Conservation (phyloP, 2,888 invertebrate species). For the Lissocephala sabroskyi region DNA sequence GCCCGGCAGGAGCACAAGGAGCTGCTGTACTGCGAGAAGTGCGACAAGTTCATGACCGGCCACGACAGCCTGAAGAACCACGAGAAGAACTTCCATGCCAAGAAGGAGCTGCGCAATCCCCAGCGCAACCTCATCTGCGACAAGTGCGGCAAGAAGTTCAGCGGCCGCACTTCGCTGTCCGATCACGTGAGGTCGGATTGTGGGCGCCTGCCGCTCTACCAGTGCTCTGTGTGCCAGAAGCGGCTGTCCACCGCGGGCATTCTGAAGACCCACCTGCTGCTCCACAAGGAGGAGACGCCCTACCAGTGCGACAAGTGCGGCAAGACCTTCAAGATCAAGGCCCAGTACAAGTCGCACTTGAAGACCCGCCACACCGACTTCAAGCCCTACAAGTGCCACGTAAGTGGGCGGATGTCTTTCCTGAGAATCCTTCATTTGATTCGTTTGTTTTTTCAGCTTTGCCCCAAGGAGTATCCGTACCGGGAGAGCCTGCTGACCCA, state of each 20-base stretch:
- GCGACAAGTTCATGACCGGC: slow-evolving; percentile 72
- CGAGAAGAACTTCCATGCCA: slow-evolving; percentile 60
- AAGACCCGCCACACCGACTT: slow-evolving; percentile 73
- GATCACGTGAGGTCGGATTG: slow-evolving; percentile 73
- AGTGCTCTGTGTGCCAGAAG: slow-evolving; percentile 71
- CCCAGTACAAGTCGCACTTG: slow-evolving; percentile 69
- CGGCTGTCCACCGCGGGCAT: slow-evolving; percentile 72
- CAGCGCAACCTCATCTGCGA: slow-evolving; percentile 68
- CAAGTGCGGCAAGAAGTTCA: slow-evolving; percentile 70
- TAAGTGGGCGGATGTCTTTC: no score
- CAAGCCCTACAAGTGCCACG: slow-evolving; percentile 74
- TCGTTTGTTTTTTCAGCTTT: slow-evolving; percentile 51
- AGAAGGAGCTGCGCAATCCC: slow-evolving; percentile 50
- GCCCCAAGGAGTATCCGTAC: slow-evolving; percentile 73
- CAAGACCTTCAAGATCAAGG: slow-evolving; percentile 69
- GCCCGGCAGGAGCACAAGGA: slow-evolving; percentile 70
- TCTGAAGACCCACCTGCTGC: slow-evolving; percentile 72
- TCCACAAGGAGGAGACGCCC: slow-evolving; percentile 72
- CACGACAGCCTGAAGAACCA: slow-evolving; percentile 73
- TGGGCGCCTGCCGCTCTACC: slow-evolving; percentile 68
- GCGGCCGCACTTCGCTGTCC: slow-evolving; percentile 69
- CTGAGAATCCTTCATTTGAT: no score
- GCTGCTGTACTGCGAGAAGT: slow-evolving; percentile 71
- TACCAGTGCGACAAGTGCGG: slow-evolving; percentile 69
- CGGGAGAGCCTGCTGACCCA: slow-evolving; percentile 74